Conservation (phyloP, 2,888 invertebrate species). For the Drosophila testacea region DNA sequence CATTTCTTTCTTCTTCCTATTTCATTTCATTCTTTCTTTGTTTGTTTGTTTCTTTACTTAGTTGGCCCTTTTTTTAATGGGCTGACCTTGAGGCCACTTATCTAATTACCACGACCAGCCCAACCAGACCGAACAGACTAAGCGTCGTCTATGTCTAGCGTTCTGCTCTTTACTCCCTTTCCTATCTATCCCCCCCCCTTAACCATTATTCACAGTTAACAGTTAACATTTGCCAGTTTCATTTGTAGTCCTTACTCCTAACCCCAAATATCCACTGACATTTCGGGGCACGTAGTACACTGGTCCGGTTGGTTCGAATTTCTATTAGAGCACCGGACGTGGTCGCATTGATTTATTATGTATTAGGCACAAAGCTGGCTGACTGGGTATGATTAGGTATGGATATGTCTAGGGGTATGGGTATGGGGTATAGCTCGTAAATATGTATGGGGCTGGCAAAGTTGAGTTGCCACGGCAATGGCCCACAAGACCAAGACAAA, state of each 20-base stretch:
- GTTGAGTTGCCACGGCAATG: constrained; percentile 74
- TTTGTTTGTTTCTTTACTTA: constrained; percentile 44
- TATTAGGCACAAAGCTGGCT: constrained; percentile 60
- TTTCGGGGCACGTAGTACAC: constrained; percentile 41
- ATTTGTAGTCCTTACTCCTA: constrained; percentile 8
- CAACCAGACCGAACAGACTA: constrained; percentile 53
- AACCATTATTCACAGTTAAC: neutral
- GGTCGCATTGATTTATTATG: constrained; percentile 73
- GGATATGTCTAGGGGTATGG: constrained; percentile 6
- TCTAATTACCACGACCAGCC: constrained; percentile 63
- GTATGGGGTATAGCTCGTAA: constrained; percentile 43
- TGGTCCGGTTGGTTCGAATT: constrained; percentile 34
- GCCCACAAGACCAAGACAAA: constrained; percentile 67
- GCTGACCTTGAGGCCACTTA: constrained; percentile 74
- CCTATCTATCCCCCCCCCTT: neutral
- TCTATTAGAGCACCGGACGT: constrained; percentile 57
- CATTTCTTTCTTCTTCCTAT: neutral
- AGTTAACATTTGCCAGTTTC: constrained; percentile 2
- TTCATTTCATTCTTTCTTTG: constrained; percentile 24
- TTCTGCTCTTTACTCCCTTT: constrained; percentile 8
- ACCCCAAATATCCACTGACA: constrained; percentile 11
- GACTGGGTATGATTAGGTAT: constrained; percentile 36
- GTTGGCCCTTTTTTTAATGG: constrained; percentile 60
- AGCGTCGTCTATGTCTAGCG: constrained; percentile 56
- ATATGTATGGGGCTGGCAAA: constrained; percentile 64